Percentiles rank a stretch among this genome's conserved stretches.
These are phyloP conservation scores for Pogonocherus hispidulus DNA, from an alignment of 2,888 invertebrate genomes.

Conservation along the genomic window DNA sequence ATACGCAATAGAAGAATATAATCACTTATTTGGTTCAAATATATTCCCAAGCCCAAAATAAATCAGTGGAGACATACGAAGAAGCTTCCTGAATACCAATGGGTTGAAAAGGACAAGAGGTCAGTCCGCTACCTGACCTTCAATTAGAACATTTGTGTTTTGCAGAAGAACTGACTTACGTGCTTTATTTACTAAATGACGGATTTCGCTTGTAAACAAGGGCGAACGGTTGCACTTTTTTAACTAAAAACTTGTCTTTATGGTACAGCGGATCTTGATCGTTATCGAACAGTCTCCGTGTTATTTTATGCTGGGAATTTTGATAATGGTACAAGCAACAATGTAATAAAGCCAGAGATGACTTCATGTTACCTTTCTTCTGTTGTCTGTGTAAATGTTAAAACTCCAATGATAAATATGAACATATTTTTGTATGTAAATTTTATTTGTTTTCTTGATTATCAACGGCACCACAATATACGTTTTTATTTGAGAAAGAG, in stretches of 20 bases:
- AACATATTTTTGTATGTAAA: background rate
- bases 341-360: background rate
- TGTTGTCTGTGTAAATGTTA: background rate
- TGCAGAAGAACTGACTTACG: constrained; percentile 2
- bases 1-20: no score
- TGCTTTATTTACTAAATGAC: constrained; percentile 5
- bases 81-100: background rate
- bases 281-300: background rate
- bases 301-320: background rate
- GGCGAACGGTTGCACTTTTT: background rate
- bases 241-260: background rate
- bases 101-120: background rate
- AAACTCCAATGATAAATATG: background rate
- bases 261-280: background rate
- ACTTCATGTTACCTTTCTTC: background rate
- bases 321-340: background rate
- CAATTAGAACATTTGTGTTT: constrained; percentile 11
- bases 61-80: background rate
- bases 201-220: background rate
- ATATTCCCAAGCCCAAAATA: background rate
- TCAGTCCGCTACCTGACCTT: constrained; percentile 12
- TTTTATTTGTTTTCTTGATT: background rate
- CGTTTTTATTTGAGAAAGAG: no score
- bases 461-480: background rate
- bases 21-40: no score